Evolutionary conservation across 2,797 vertebrate species (phyloP).

Genomic region (Merluccius polli): DNA sequence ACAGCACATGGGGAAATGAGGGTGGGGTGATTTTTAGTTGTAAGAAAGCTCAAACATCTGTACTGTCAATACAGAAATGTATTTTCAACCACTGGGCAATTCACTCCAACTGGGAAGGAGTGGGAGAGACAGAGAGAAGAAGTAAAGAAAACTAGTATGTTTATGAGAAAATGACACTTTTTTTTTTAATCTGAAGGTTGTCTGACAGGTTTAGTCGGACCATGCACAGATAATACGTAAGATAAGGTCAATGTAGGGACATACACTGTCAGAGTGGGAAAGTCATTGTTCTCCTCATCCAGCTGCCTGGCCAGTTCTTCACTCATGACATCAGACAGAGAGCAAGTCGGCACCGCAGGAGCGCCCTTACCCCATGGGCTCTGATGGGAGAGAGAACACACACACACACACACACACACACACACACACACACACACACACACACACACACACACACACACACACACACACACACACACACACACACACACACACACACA

Average conservation of each 20-base stretch:
- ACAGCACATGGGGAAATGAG: too few species aligned
- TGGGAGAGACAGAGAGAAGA: too few species aligned
- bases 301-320: slow-evolving; percentile 90
- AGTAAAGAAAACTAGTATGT: too few species aligned
- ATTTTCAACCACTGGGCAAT: too few species aligned
- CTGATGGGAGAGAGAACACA: slow-evolving; percentile 63
- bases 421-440: neutral
- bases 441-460: neutral
- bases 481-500: too few species aligned
- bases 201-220: neutral
- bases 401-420: slow-evolving; percentile 5
- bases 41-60: too few species aligned
- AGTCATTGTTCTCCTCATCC: slow-evolving; percentile 78
- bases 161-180: too few species aligned
- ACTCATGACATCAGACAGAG: slow-evolving; percentile 93
- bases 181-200: too few species aligned
- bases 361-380: slow-evolving; percentile 79
- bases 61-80: too few species aligned
- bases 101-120: too few species aligned
- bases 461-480: too few species aligned
- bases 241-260: slow-evolving; percentile 41
- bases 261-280: slow-evolving; percentile 73
- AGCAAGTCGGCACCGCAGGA: slow-evolving; percentile 70
- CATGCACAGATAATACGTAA: neutral
- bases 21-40: too few species aligned